A percentile compares a stretch with the other conserved stretches of the same genome.
Conservation (phyloP, 2,888 invertebrate species). For the Troilus luridus region DNA sequence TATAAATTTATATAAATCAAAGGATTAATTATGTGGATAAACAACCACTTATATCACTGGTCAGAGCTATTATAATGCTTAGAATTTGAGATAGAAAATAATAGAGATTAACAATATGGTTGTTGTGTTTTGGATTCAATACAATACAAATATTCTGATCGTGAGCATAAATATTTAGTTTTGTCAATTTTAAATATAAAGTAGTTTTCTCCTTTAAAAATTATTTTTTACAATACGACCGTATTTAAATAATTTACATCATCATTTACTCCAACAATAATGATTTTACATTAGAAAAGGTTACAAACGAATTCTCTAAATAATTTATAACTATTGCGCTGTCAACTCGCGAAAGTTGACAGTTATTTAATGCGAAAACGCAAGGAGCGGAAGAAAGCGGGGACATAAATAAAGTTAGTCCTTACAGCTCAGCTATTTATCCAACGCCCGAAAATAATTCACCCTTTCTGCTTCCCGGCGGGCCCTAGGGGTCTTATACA, state of each 20-base stretch:
- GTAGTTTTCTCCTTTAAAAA: too few relatives aligned
- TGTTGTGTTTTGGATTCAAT: too few relatives aligned
- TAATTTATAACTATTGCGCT: not conserved
- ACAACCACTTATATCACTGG: too few relatives aligned
- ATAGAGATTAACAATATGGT: too few relatives aligned
- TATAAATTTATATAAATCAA: too few relatives aligned
- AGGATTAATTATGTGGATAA: too few relatives aligned
- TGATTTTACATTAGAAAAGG: not conserved
- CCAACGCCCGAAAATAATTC: not conserved
- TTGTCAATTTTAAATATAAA: too few relatives aligned
- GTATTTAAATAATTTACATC: not conserved
- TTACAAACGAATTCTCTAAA: not conserved
- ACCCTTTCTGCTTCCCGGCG: not conserved
- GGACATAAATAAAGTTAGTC: slow-evolving; percentile 3
- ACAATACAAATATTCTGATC: too few relatives aligned
- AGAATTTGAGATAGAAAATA: too few relatives aligned
- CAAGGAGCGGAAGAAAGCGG: not conserved
- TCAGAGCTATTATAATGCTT: too few relatives aligned
- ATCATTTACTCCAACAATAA: not conserved
- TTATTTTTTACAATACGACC: too few relatives aligned
- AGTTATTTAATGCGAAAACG: slow-evolving; percentile 11
- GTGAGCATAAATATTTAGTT: too few relatives aligned
- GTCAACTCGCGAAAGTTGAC: not conserved
- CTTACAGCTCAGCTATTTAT: not conserved
- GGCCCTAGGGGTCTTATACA: not conserved